A percentile compares a stretch with the other conserved stretches of the same genome.
Conservation (phyloP, 2,113 vertebrate species). For the Setophaga petechia region DNA sequence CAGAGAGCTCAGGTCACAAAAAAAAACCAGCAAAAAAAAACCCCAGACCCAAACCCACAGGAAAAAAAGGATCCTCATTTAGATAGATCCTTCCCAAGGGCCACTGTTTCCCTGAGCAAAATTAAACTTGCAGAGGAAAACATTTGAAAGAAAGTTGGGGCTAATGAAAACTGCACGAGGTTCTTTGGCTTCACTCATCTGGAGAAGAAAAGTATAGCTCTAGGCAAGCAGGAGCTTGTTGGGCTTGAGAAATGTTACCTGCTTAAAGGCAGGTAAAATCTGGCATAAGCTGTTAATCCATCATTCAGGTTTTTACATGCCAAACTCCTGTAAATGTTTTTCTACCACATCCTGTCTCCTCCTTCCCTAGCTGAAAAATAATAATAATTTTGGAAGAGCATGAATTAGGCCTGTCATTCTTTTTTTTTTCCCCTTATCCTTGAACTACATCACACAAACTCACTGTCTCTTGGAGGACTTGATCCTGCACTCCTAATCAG, state of each 20-base stretch:
- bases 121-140: background rate
- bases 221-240: conserved; percentile 67
- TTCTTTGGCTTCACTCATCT: conserved; percentile 13
- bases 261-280: conserved; percentile 67
- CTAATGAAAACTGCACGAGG: background rate
- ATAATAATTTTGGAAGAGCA: conserved; percentile 64
- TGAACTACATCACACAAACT: background rate
- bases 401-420: conserved; percentile 44
- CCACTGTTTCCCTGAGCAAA: background rate
- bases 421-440: background rate
- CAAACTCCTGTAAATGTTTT: conserved; percentile 68
- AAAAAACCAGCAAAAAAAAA: background rate
- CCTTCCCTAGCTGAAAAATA: conserved; percentile 60
- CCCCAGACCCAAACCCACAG: background rate
- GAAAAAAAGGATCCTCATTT: background rate
- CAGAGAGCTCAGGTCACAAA: background rate
- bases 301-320: conserved; percentile 73
- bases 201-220: conserved; percentile 40
- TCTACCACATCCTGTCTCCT: conserved; percentile 70
- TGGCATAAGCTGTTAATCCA: conserved; percentile 66
- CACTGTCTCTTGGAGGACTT: background rate
- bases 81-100: background rate
- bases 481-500: background rate
- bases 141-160: background rate
- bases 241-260: conserved; percentile 62